Evolutionary conservation across 2,113 vertebrate genomes (phyloP).

Genomic region (Irena cyanogastra): DNA sequence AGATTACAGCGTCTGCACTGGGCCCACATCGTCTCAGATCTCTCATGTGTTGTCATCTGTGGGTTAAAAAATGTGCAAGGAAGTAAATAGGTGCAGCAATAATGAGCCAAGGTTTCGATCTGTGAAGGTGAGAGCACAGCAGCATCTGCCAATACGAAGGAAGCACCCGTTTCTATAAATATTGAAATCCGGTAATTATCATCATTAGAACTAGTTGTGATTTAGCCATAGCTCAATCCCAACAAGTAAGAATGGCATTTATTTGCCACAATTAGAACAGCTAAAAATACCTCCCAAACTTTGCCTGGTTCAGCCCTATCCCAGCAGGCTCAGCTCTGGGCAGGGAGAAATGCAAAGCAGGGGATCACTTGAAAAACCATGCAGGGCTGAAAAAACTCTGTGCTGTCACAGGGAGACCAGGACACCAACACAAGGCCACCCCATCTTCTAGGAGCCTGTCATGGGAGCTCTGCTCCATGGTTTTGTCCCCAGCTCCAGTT

Average conservation of each 20-base stretch:
- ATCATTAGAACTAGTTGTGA: constrained; percentile 63
- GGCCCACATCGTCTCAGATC: not conserved
- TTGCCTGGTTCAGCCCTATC: not conserved
- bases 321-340: not conserved
- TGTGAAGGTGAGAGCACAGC: constrained; percentile 63
- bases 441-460: not conserved
- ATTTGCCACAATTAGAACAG: constrained; percentile 57
- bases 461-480: not conserved
- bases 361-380: not conserved
- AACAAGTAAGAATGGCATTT: constrained; percentile 50
- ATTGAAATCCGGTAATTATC: constrained; percentile 69
- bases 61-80: constrained; percentile 45
- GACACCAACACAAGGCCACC: not conserved
- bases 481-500: not conserved
- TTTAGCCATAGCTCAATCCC: constrained; percentile 58
- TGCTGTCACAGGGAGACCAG: not conserved
- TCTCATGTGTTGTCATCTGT: not conserved
- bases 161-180: constrained; percentile 68
- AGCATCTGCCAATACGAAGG: constrained; percentile 34
- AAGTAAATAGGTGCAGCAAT: constrained; percentile 32
- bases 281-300: constrained; percentile 59
- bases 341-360: not conserved
- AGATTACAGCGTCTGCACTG: accelerated
- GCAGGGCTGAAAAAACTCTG: accelerated
- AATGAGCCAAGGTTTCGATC: constrained; percentile 36